phyloP scores from a whole-genome alignment of 2,797 vertebrate genomes.

The Varecia variegata region DNA sequence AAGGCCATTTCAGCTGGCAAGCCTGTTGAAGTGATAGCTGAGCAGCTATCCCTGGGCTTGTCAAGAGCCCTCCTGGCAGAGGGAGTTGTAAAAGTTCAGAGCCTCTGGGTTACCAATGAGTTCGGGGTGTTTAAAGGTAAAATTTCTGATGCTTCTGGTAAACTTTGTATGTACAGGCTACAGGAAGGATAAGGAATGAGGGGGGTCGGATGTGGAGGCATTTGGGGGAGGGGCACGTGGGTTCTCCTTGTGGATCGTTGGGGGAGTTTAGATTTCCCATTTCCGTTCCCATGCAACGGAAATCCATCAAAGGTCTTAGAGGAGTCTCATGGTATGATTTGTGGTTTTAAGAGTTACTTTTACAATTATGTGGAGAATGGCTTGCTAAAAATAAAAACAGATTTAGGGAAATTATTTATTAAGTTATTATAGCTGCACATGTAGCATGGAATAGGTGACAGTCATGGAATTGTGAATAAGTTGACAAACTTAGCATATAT shows the following conservation, averaged over 20 bases:
- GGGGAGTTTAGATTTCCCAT: not conserved
- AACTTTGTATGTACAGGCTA: not conserved
- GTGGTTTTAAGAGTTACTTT: not conserved
- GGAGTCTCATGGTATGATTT: not conserved
- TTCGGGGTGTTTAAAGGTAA: not conserved
- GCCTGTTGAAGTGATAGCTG: not conserved
- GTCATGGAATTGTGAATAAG: not conserved
- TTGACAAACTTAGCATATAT: not conserved
- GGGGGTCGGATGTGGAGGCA: not conserved
- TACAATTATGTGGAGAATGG: not conserved
- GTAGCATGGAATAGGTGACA: not conserved
- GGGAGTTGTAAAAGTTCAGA: not conserved
- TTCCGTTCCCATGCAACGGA: not conserved
- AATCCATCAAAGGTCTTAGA: not conserved
- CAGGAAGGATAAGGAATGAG: not conserved
- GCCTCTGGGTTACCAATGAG: not conserved
- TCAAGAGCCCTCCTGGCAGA: not conserved
- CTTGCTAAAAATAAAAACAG: not conserved
- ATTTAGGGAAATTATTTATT: not conserved
- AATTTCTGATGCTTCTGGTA: not conserved
- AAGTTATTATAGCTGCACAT: not conserved
- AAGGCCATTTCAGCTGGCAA: not conserved
- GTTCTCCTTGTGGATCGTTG: not conserved
- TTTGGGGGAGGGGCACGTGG: accelerated
- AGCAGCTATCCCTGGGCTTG: not conserved